Conservation (phyloP, 2,797 vertebrate genomes). For the Falco columbarius region DNA sequence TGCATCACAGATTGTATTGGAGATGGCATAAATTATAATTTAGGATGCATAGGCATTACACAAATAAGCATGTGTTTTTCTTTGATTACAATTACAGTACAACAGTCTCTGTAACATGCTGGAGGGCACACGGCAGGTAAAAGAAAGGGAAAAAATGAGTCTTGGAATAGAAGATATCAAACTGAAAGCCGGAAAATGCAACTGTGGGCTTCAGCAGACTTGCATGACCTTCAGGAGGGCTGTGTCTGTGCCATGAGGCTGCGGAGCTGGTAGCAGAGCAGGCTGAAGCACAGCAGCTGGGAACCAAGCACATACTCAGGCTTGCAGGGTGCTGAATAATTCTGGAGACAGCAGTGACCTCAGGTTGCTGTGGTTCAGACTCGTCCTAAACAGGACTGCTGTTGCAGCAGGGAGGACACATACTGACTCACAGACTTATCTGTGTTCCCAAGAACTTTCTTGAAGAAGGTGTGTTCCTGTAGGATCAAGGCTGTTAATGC, state of each 20-base stretch:
- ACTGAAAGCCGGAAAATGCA: neutral
- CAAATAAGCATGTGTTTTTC: neutral
- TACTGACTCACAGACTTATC: neutral
- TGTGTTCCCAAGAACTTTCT: neutral
- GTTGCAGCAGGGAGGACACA: neutral
- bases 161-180: neutral
- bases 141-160: neutral
- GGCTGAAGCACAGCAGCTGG: neutral
- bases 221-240: neutral
- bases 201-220: neutral
- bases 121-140: neutral
- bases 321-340: neutral
- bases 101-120: neutral
- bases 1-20: neutral
- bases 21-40: neutral
- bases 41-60: neutral
- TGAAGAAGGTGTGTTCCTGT: neutral
- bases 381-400: rapidly evolving
- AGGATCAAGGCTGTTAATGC: neutral
- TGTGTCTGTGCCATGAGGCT: rapidly evolving
- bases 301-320: neutral
- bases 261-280: neutral
- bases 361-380: neutral
- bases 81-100: neutral
- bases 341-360: neutral